Evolutionary conservation across 2,797 vertebrate species (phyloP).

Genomic region (Hephaestus fuliginosus): DNA sequence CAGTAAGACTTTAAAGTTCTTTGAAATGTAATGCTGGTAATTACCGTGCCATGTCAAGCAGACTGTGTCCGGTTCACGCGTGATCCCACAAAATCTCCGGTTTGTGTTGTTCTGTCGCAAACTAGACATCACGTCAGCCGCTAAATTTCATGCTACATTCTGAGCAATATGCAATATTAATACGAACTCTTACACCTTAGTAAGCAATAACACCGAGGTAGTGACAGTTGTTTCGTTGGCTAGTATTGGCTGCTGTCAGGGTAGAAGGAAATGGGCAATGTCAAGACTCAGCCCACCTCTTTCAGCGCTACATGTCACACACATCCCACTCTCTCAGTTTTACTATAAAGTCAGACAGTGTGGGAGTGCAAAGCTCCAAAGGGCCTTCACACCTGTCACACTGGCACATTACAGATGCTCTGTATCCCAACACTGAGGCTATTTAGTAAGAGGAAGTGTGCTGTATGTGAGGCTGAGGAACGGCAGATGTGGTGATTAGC

Average conservation of each 20-base stretch:
- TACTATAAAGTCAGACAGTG: conserved; percentile 57
- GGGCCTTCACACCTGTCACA: conserved; percentile 67
- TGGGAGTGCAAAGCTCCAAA: conserved; percentile 62
- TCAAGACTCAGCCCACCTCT: conserved; percentile 65
- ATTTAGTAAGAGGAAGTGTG: conserved; percentile 21
- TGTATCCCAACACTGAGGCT: conserved; percentile 10
- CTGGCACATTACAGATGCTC: conserved; percentile 56
- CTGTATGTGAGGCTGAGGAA: conserved; percentile 14
- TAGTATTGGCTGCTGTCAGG: conserved; percentile 43
- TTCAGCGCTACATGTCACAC: conserved; percentile 66
- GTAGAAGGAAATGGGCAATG: conserved; percentile 62
- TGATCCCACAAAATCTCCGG: neutral
- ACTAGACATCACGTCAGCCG: neutral
- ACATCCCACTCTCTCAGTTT: conserved; percentile 63
- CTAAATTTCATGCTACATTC: conserved; percentile 6
- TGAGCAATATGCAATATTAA: conserved; percentile 32
- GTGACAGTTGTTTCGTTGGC: conserved; percentile 56
- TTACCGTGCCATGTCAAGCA: conserved; percentile 8
- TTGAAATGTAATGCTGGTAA: conserved; percentile 31
- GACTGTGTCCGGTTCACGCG: conserved; percentile 12
- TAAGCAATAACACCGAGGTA: conserved; percentile 38
- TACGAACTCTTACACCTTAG: conserved; percentile 28
- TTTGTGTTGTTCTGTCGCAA: conserved; percentile 2
- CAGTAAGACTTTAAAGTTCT: conserved; percentile 10
- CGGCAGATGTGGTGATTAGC: conserved; percentile 23